Conservation (phyloP, 2,113 vertebrate species). For the Caracal caracal region DNA sequence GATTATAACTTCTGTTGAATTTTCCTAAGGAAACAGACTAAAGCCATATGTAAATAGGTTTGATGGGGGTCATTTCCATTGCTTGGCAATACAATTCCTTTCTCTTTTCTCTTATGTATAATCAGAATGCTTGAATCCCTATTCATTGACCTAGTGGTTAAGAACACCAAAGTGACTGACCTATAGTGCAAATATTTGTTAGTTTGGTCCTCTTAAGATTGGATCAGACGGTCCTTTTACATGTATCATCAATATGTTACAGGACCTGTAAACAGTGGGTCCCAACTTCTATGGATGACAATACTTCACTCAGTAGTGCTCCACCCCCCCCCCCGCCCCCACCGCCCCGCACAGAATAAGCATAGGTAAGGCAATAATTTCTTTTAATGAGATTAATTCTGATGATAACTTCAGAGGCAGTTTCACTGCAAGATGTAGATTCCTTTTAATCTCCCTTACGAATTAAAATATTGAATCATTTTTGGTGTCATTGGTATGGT, state of each 20-base stretch:
- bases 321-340: background rate
- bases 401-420: background rate
- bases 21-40: background rate
- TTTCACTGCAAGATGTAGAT: slow-evolving; percentile 20
- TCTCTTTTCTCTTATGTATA: background rate
- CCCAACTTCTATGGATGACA: background rate
- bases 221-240: background rate
- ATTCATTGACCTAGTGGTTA: background rate
- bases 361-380: background rate
- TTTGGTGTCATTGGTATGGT: background rate
- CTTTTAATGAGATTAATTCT: slow-evolving; percentile 20
- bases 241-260: background rate
- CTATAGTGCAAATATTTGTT: background rate
- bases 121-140: background rate
- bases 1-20: background rate
- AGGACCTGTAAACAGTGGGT: background rate
- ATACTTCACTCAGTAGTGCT: background rate
- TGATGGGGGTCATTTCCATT: background rate
- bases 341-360: background rate
- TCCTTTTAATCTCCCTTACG: slow-evolving; percentile 48
- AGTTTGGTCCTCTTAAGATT: slow-evolving; percentile 1
- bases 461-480: slow-evolving; percentile 39
- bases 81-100: slow-evolving; percentile 21
- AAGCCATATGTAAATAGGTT: background rate
- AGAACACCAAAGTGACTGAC: background rate